Evolutionary conservation across 1,140 invertebrate species (phyloP).

Genomic region (Drosophila mauritiana): DNA sequence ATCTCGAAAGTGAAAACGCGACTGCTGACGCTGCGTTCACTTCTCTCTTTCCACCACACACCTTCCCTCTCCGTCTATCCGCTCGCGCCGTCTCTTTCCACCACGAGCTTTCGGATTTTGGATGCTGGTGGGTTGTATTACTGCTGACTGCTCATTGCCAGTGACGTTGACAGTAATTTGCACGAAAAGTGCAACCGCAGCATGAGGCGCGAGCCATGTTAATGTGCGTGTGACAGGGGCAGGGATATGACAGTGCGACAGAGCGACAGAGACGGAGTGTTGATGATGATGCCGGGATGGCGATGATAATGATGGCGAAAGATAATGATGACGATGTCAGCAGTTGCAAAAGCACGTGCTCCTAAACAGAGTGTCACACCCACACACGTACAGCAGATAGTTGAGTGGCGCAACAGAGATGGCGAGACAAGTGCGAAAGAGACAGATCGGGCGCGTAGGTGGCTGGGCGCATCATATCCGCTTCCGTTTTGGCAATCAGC

Average conservation of each 20-base stretch:
- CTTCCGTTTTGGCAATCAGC: conserved; percentile 76
- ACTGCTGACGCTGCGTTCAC: conserved; percentile 44
- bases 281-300: conserved; percentile 13
- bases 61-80: neutral
- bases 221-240: conserved; percentile 51
- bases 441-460: neutral
- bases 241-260: neutral
- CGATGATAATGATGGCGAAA: conserved; percentile 16
- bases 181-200: conserved; percentile 78
- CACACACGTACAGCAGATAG: conserved; percentile 1
- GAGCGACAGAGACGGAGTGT: neutral
- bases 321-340: conserved; percentile 42
- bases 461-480: conserved; percentile 66
- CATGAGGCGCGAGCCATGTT: conserved; percentile 64
- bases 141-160: conserved; percentile 44
- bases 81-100: neutral
- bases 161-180: conserved; percentile 78
- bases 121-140: conserved; percentile 22
- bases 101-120: conserved; percentile 1
- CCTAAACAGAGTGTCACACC: conserved; percentile 69
- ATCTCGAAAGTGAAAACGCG: conserved; percentile 70
- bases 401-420: conserved; percentile 2
- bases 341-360: conserved; percentile 63
- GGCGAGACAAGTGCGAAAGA: neutral
- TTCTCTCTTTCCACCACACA: neutral